Conservation (phyloP, 2,888 invertebrate genomes). For the Ptychoptera albimana region DNA sequence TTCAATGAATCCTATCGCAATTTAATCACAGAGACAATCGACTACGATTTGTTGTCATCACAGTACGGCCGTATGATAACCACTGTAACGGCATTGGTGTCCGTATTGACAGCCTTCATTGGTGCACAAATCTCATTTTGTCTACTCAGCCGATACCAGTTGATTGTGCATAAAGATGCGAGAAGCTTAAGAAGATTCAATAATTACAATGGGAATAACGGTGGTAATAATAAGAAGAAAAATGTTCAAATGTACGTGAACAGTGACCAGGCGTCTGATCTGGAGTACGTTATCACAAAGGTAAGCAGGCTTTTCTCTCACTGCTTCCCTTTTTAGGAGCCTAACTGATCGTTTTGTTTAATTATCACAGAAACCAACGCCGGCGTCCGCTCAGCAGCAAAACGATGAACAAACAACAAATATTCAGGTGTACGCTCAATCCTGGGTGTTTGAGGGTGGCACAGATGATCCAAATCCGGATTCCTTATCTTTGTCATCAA, state of each 20-base stretch:
- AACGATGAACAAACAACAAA: constrained; percentile 1
- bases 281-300: constrained; percentile 37
- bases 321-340: not conserved
- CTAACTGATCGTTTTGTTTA: not conserved
- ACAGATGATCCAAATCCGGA: constrained; percentile 8
- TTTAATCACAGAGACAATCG: not conserved
- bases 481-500: constrained; percentile 8
- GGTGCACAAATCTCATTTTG: constrained; percentile 35
- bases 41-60: not conserved
- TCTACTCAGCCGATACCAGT: constrained; percentile 23
- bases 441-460: constrained; percentile 31
- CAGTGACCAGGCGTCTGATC: constrained; percentile 33
- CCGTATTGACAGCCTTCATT: constrained; percentile 31
- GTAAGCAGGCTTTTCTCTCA: constrained; percentile 27
- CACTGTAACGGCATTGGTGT: constrained; percentile 29
- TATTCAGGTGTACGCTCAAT: constrained; percentile 21
- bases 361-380: constrained; percentile 17
- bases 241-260: constrained; percentile 2
- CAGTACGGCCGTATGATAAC: constrained; percentile 29
- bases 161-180: too few species aligned
- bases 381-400: not conserved
- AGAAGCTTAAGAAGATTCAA: too few species aligned
- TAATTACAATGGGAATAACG: not conserved
- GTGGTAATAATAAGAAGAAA: not conserved
- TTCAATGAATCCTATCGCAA: constrained; percentile 3